Base-by-base conservation (phyloP, 2,797 vertebrate genomes). In the Novumbra hubbsi region DNA sequence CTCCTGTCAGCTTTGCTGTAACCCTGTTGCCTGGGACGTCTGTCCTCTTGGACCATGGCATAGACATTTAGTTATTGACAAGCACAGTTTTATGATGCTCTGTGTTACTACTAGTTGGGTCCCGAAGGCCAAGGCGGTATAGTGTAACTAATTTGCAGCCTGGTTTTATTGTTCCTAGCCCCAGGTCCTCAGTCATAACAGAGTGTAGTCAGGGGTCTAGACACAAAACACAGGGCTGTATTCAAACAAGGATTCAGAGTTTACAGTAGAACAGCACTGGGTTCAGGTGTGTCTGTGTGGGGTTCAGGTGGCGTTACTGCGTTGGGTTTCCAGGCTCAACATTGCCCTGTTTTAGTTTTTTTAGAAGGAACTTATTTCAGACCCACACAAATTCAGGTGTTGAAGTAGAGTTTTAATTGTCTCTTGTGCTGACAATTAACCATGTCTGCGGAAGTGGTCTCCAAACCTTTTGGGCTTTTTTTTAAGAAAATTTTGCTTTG, bases 201-300 rank as follows among this genome's bases (percentile, higher is more conserved):
- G 8, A 55, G 32, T 5, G 5, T 21, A n/a, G 8, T 21, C 55
- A 2, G 55, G 6, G 24, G 52, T 9, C 52, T 24, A 57, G n/a
- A 57, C 52, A 21, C 52, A 57, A 57, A n/a, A 21, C n/a, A 57
- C n/a, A 57, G 52, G 52, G 52, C n/a, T 57, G 52, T 12, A 9
- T 57, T 57, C n/a, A 57, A 21, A 24, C 55, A 21, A 57, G 55
- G n/a, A 21, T 24, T 21, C 12, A 57, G 21, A 12, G 55, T 57
- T 57, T 57, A 57, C 55, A 57, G n/a, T 57, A 57, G 55, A 57
- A 57, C 55, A 57, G 8, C 21, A 24, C 55, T 57, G 55, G n/a
- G 55, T 57, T 57, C 21, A 55, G n/a, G 5, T 55, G n/a, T 55
- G 52, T 55, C n/a, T n/a, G 9, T 57, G 55, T 57, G 19, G 21